These are phyloP conservation scores for Entomobrya multifasciata DNA, from an alignment of 2,888 invertebrate species.

Conservation along the genomic window DNA sequence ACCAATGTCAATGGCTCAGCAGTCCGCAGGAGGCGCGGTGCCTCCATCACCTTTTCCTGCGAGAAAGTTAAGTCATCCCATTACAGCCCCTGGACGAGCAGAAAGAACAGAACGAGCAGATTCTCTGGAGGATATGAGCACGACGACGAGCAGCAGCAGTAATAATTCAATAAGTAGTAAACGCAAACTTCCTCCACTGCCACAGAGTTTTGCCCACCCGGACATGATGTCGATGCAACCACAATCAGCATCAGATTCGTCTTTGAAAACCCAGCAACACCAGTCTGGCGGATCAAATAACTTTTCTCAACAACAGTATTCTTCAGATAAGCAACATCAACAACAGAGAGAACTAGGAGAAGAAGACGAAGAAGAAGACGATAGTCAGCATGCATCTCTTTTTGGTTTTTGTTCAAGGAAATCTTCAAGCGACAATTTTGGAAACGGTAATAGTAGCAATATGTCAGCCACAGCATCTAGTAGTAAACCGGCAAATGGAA, in stretches of 20 bases:
- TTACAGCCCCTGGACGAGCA: slow-evolving; percentile 66
- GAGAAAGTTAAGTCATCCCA: slow-evolving; percentile 72
- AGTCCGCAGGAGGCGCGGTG: slow-evolving; percentile 55
- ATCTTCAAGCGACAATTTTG: slow-evolving; percentile 59
- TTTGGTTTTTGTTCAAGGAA: slow-evolving; percentile 64
- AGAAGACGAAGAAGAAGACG: slow-evolving; percentile 46
- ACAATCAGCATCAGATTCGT: slow-evolving; percentile 36
- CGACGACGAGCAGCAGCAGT: slow-evolving; percentile 68
- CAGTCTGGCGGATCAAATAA: slow-evolving; percentile 52
- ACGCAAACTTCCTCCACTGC: slow-evolving; percentile 77
- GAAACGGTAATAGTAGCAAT: slow-evolving; percentile 48
- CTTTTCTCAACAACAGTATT: slow-evolving; percentile 62
- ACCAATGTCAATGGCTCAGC: slow-evolving; percentile 13
- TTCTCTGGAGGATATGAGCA: slow-evolving; percentile 74
- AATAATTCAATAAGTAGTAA: slow-evolving; percentile 75
- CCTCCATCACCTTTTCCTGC: slow-evolving; percentile 77
- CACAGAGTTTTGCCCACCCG: slow-evolving; percentile 73
- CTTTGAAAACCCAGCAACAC: slow-evolving; percentile 12
- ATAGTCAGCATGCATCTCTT: slow-evolving; percentile 26
- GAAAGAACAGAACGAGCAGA: slow-evolving; percentile 77
- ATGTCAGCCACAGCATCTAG: not conserved
- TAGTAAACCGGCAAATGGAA: slow-evolving; percentile 56
- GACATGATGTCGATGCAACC: slow-evolving; percentile 64
- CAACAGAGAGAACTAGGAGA: slow-evolving; percentile 19
- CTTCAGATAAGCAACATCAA: slow-evolving; percentile 44